Evolutionary conservation across 2,113 vertebrate genomes (phyloP), one percentile per base, ranked within the genome.

Genomic region (Oreochromis aureus): DNA sequence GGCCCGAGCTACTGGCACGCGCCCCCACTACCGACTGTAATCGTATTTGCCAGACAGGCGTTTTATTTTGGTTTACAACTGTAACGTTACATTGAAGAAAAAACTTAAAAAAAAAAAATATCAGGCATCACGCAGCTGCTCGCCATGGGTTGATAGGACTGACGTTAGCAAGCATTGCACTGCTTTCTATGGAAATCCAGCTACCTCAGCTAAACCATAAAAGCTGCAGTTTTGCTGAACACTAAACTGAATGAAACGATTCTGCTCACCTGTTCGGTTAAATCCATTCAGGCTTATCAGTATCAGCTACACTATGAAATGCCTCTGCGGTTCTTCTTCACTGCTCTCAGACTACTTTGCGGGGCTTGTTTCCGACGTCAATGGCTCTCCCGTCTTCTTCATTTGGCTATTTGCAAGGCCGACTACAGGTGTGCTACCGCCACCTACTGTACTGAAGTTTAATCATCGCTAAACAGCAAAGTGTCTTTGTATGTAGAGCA

Each of bases 191-290:
- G 46, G 22, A 9, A 24, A 32, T 27, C 22, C 27, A 51, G 7
- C 18, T 5, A 54, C 4, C 7, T 56, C 36, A 41, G n/a, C 7
- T n/a, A 36, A n/a, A 19, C 6, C 19, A 16, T 6, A 27, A 19
- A 82, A 30, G 24, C 9, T 3, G 3, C 2, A 9, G 6, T n/a
- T 66, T 24, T 54, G 15, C 1, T 15, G 7, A 10, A 34, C 3
- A 19, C 27, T 53, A n/a, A 51, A 34, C 6, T 13, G 27, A 78
- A 48, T 53, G 46, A 8, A 27, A 19, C 11, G 1, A 56, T 4
- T 58, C 1, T 9, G 19, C 82, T 81, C 92, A 96, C 96, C 96
- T 96, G 95, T n/a, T 95, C 95, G 2, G 63, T 90, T 53, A 95
- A 48, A 85, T 96, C 96, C 96, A 97, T 97, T 55, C 44, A 3